A percentile compares a stretch with the other conserved stretches of the same genome.
These are phyloP conservation scores for Penelope pileata DNA, from an alignment of 2,113 vertebrate genomes.

Conservation along the genomic window DNA sequence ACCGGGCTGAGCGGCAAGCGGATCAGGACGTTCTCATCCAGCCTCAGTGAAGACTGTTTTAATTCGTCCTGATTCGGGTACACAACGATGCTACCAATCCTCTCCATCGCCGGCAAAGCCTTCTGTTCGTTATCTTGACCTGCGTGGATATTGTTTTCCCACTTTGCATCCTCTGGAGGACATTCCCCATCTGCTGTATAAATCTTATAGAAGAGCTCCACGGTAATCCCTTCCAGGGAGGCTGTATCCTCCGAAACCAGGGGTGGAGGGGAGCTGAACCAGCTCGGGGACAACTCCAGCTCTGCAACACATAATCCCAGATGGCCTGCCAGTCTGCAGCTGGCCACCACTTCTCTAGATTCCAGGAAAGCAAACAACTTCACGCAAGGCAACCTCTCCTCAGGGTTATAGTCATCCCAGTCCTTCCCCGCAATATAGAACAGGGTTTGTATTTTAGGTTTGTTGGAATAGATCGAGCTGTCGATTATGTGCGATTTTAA, in stretches of 20 bases:
- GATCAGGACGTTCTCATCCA: slow-evolving; percentile 88
- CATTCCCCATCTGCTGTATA: slow-evolving; percentile 83
- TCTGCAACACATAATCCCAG: slow-evolving; percentile 92
- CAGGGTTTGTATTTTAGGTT: slow-evolving; percentile 89
- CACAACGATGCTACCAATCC: slow-evolving; percentile 87
- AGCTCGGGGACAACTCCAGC: slow-evolving; percentile 87
- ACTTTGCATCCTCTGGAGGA: slow-evolving; percentile 80
- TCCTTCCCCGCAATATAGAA: slow-evolving; percentile 90
- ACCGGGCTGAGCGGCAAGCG: slow-evolving; percentile 85
- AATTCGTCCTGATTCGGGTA: slow-evolving; percentile 77
- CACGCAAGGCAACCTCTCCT: slow-evolving; percentile 86
- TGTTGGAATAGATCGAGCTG: slow-evolving; percentile 82
- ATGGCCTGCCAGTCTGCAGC: slow-evolving; percentile 86
- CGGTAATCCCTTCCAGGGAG: slow-evolving; percentile 72
- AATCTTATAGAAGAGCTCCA: slow-evolving; percentile 91
- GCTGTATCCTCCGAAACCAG: slow-evolving; percentile 72
- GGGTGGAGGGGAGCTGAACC: slow-evolving; percentile 84
- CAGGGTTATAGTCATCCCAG: slow-evolving; percentile 82
- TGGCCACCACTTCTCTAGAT: slow-evolving; percentile 81
- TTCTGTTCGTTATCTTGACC: slow-evolving; percentile 74
- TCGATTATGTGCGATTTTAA: slow-evolving; percentile 86
- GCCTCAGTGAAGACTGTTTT: slow-evolving; percentile 78
- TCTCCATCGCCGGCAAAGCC: slow-evolving; percentile 73
- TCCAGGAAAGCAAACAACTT: slow-evolving; percentile 86
- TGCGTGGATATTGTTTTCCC: slow-evolving; percentile 75